These are phyloP conservation scores for Chelmon rostratus DNA, from an alignment of 2,797 vertebrate genomes.

Conservation along the genomic window DNA sequence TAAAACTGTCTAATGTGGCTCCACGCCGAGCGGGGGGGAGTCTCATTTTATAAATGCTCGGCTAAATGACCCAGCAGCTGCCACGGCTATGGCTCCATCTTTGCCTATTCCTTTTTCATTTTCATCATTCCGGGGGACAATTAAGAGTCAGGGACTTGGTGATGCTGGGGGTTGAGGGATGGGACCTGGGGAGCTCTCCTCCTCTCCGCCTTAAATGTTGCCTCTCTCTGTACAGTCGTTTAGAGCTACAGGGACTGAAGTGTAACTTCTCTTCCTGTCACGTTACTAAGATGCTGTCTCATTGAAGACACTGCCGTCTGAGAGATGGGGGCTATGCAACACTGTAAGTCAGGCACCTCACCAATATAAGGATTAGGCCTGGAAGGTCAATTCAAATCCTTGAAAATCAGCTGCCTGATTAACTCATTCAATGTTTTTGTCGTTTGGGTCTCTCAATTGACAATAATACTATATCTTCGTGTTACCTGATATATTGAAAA, in stretches of 20 bases:
- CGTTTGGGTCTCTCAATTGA: too few species aligned
- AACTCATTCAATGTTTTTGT: not conserved
- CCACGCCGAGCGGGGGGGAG: conserved; percentile 21
- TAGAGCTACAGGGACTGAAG: not conserved
- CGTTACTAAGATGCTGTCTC: not conserved
- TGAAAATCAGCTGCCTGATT: not conserved
- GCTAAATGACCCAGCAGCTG: conserved; percentile 63
- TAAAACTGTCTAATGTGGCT: conserved; percentile 69
- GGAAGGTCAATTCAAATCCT: not conserved
- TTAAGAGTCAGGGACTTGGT: conserved; percentile 47
- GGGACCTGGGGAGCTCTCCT: not conserved
- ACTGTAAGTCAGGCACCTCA: not conserved
- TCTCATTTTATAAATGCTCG: conserved; percentile 66
- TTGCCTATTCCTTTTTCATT: conserved; percentile 66
- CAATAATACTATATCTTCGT: too few species aligned
- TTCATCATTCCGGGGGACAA: conserved; percentile 65
- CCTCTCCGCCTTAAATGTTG: conserved; percentile 7
- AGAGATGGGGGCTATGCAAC: not conserved
- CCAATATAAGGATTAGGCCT: too few species aligned
- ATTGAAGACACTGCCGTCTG: not conserved
- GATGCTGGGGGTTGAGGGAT: conserved; percentile 4
- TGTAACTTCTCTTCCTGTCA: not conserved
- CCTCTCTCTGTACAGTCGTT: not conserved
- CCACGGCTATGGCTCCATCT: conserved; percentile 56
- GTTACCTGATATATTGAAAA: not conserved